Evolutionary conservation across 2,888 invertebrate species (phyloP).

Genomic region (Abrostola tripartita): DNA sequence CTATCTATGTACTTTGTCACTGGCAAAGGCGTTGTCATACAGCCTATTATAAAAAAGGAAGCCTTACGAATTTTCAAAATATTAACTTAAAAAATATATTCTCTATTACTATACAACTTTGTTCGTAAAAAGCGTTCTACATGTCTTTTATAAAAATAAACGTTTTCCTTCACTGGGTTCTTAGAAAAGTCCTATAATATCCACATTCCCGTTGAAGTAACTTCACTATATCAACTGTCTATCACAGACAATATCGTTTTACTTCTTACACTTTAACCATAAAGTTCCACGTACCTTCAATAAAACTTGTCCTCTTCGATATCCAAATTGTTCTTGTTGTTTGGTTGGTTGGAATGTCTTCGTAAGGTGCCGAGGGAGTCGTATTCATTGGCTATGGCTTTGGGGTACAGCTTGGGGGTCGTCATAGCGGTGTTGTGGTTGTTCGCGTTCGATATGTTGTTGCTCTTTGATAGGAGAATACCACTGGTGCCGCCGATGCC

Average conservation of each 20-base stretch:
- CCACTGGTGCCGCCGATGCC: conserved; percentile 86
- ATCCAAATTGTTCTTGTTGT: conserved; percentile 89
- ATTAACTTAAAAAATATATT: no score
- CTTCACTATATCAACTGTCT: background rate
- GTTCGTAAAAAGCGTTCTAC: background rate
- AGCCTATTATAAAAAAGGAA: background rate
- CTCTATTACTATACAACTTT: background rate
- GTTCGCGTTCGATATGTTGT: conserved; percentile 89
- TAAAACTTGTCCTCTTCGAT: conserved; percentile 91
- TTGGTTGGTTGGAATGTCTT: conserved; percentile 92
- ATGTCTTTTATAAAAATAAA: background rate
- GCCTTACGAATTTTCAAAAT: no score
- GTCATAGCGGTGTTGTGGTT: conserved; percentile 88
- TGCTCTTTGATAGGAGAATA: conserved; percentile 87
- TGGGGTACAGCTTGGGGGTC: conserved; percentile 91
- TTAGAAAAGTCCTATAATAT: background rate
- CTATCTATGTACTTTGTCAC: conserved; percentile 7
- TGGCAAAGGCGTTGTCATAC: conserved; percentile 10
- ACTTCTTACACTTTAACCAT: no score
- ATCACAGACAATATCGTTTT: background rate
- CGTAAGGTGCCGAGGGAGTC: conserved; percentile 92
- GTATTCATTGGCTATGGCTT: conserved; percentile 92
- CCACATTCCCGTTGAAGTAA: background rate
- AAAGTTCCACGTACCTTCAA: conserved; percentile 64
- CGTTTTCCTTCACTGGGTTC: background rate